Percentiles rank a stretch among this genome's conserved stretches.
phyloP scores from a whole-genome alignment of 2,797 vertebrate species.

The Liparis tanakae region DNA sequence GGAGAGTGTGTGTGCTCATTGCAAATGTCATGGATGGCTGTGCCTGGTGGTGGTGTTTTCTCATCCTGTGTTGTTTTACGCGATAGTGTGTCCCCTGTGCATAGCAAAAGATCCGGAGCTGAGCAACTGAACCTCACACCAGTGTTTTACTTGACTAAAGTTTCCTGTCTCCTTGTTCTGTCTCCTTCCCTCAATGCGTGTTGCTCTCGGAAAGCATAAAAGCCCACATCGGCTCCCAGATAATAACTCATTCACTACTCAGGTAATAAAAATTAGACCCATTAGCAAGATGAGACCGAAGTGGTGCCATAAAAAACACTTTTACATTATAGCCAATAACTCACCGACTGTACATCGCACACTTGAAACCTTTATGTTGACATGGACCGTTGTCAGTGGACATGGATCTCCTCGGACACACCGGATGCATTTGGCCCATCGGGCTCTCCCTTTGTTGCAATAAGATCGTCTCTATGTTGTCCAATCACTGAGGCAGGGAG shows the following conservation, averaged over 20 bases:
- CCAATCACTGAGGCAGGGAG: neutral
- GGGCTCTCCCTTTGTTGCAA: neutral
- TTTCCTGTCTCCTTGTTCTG: neutral
- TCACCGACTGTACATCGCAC: conserved; percentile 9
- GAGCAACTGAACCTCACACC: neutral
- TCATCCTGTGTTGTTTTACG: conserved; percentile 14
- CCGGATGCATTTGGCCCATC: neutral
- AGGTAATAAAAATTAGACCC: conserved; percentile 23
- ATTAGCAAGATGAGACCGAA: conserved; percentile 28
- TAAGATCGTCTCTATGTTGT: neutral
- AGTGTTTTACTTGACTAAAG: neutral
- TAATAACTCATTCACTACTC: conserved; percentile 3
- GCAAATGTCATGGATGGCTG: conserved; percentile 34
- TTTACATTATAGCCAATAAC: conserved; percentile 27
- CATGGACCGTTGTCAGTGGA: neutral
- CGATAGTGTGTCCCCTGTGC: neutral
- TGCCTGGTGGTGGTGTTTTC: conserved; percentile 9
- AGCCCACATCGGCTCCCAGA: neutral
- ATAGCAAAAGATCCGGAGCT: neutral
- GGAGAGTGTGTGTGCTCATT: conserved; percentile 15
- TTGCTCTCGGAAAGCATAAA: conserved; percentile 10
- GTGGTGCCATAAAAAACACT: conserved; percentile 26
- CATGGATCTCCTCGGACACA: neutral
- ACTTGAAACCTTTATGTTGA: conserved; percentile 1
- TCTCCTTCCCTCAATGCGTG: neutral